Conservation (phyloP, 1,140 invertebrate species). For the Eueides isabella region DNA sequence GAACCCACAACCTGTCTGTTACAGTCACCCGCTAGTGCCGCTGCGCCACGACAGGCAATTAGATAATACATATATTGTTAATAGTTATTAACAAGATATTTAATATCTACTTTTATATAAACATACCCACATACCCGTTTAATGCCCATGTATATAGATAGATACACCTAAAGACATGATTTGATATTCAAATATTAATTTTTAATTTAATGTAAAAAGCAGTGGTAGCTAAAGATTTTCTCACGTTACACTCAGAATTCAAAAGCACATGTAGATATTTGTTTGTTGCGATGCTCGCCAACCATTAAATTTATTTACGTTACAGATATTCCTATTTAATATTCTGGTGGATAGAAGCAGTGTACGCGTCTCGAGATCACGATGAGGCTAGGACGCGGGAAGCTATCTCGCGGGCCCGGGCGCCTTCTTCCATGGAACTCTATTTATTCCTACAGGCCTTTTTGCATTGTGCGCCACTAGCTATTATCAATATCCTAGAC, state of each 20-base stretch:
- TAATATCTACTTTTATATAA: no score
- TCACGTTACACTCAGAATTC: not conserved
- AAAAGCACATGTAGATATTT: not conserved
- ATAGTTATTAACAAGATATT: no score
- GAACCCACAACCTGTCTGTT: no score
- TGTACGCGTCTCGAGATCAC: constrained; percentile 78
- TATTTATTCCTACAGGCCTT: constrained; percentile 90
- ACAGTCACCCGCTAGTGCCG: no score
- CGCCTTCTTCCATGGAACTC: constrained; percentile 86
- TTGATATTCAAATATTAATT: not conserved
- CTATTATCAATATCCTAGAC: constrained; percentile 82
- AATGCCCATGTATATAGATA: not conserved
- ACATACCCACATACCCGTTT: no score
- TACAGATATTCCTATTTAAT: constrained; percentile 85
- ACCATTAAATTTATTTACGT: constrained; percentile 38
- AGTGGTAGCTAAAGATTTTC: not conserved
- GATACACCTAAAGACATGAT: not conserved
- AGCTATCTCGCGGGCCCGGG: constrained; percentile 82
- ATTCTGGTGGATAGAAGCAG: constrained; percentile 88
- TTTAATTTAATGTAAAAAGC: not conserved
- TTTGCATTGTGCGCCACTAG: constrained; percentile 87
- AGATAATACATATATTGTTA: no score
- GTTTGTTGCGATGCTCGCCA: constrained; percentile 4
- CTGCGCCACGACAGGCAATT: no score
- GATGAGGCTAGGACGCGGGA: constrained; percentile 83